Evolutionary conservation across 1,140 invertebrate species (phyloP).

Genomic region (Telenomus remus): DNA sequence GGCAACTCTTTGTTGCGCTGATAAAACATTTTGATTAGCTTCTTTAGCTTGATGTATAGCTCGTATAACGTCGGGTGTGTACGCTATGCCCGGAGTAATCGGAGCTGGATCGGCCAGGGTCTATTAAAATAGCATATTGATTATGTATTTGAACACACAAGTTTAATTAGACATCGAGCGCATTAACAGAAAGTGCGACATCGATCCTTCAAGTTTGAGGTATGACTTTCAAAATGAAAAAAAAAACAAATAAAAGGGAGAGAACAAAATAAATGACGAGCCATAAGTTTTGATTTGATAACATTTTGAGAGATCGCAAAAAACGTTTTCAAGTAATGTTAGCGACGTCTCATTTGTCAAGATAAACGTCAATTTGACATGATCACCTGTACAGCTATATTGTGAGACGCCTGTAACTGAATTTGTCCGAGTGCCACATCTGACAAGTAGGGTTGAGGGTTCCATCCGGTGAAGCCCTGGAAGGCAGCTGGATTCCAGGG

Average conservation of each 20-base stretch:
- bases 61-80: slow-evolving; percentile 67
- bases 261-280: too few relatives aligned
- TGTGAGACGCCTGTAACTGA: slow-evolving; percentile 69
- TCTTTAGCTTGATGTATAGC: slow-evolving; percentile 72
- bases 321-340: too few relatives aligned
- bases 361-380: slow-evolving; percentile 13
- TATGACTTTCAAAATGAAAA: too few relatives aligned
- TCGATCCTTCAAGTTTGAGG: too few relatives aligned
- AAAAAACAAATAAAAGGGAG: too few relatives aligned
- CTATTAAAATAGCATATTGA: slow-evolving; percentile 56
- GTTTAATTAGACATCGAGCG: slow-evolving; percentile 17
- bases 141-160: slow-evolving; percentile 30
- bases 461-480: slow-evolving; percentile 50
- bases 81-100: slow-evolving; percentile 69
- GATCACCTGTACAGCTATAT: slow-evolving; percentile 70
- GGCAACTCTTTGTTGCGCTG: slow-evolving; percentile 69
- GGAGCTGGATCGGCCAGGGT: slow-evolving; percentile 61
- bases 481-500: too few relatives aligned
- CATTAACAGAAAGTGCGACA: too few relatives aligned
- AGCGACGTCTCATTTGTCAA: too few relatives aligned
- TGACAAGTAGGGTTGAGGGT: slow-evolving; percentile 47
- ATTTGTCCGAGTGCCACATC: slow-evolving; percentile 69
- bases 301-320: too few relatives aligned
- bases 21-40: slow-evolving; percentile 70
- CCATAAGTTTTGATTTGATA: too few relatives aligned